Conservation (phyloP, 2,113 vertebrate species). For the Lichenostomus cassidix region DNA sequence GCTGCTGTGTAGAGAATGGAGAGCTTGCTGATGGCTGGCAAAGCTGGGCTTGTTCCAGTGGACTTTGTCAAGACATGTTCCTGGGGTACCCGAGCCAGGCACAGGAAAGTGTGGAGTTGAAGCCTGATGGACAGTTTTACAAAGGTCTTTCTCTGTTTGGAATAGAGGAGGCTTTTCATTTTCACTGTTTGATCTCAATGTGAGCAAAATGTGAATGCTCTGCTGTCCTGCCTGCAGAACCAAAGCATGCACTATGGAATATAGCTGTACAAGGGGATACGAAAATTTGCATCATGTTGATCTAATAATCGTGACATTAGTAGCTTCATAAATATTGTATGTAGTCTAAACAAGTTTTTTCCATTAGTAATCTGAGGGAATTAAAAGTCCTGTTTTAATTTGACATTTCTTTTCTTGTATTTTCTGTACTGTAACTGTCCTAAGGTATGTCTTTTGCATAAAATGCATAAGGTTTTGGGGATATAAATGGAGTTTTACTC, state of each 20-base stretch:
- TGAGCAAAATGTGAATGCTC: constrained; percentile 53
- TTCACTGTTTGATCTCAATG: constrained; percentile 40
- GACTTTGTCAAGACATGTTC: neutral
- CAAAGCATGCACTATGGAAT: constrained; percentile 75
- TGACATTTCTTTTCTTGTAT: constrained; percentile 78
- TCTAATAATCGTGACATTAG: constrained; percentile 78
- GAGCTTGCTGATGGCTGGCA: neutral
- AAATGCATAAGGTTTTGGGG: constrained; percentile 98
- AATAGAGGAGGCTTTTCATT: neutral
- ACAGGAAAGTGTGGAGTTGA: neutral
- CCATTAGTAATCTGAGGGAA: constrained; percentile 81
- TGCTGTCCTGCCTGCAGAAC: constrained; percentile 69
- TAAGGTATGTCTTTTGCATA: constrained; percentile 90
- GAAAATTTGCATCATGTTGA: constrained; percentile 71
- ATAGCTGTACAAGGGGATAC: constrained; percentile 69
- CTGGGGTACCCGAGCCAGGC: neutral
- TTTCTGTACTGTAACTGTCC: constrained; percentile 94
- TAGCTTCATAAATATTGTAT: constrained; percentile 87
- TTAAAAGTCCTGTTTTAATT: constrained; percentile 73
- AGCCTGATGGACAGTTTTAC: neutral
- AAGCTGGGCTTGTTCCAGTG: neutral
- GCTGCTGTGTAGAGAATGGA: neutral
- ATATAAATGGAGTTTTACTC: constrained; percentile 99
- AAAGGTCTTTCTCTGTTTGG: neutral
- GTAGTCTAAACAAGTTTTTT: constrained; percentile 80